A percentile compares a stretch with the other conserved stretches of the same genome.
phyloP scores from a whole-genome alignment of 64 coral and sea anemone genomes.

The Orbicella faveolata region DNA sequence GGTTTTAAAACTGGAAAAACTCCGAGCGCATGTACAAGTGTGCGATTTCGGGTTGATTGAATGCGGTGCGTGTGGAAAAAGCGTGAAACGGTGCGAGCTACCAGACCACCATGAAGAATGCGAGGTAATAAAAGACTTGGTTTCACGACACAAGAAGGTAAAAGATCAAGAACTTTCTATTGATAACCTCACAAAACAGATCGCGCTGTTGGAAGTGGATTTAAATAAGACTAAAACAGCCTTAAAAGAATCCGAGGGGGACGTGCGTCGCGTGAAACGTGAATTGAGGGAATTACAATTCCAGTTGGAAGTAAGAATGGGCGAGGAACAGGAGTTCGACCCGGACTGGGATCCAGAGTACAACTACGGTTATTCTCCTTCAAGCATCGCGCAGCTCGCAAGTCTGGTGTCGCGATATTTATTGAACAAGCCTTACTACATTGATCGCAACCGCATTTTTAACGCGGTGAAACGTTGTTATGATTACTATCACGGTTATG shows the following conservation, averaged over 20 bases:
- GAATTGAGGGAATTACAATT: slow-evolving; percentile 75
- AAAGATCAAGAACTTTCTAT: slow-evolving; percentile 50
- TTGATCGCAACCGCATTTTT: slow-evolving; percentile 90
- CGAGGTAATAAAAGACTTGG: slow-evolving; percentile 58
- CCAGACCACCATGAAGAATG: slow-evolving; percentile 71
- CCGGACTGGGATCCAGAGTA: slow-evolving; percentile 94
- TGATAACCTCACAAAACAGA: slow-evolving; percentile 73
- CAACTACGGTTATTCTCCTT: slow-evolving; percentile 90
- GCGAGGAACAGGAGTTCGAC: slow-evolving; percentile 66
- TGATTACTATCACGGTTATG: slow-evolving; percentile 93
- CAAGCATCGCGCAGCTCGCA: slow-evolving; percentile 89
- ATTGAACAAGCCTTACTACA: slow-evolving; percentile 84
- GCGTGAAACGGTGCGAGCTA: slow-evolving; percentile 63
- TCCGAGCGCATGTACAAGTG: slow-evolving; percentile 56
- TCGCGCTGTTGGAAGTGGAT: slow-evolving; percentile 87
- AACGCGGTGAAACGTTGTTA: slow-evolving; percentile 89
- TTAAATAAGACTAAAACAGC: slow-evolving; percentile 87
- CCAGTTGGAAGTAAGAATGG: slow-evolving; percentile 54
- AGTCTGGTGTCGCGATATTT: slow-evolving; percentile 77
- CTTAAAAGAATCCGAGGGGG: slow-evolving; percentile 76
- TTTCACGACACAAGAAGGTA: slow-evolving; percentile 59
- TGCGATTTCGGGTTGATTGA: slow-evolving; percentile 78
- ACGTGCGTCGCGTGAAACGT: slow-evolving; percentile 73
- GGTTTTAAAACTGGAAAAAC: slow-evolving; percentile 85
- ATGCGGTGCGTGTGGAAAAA: slow-evolving; percentile 77